A percentile compares a stretch with the other conserved stretches of the same genome.
Evolutionary conservation across 1,140 invertebrate species (phyloP).

Genomic region (Cylas formicarius): DNA sequence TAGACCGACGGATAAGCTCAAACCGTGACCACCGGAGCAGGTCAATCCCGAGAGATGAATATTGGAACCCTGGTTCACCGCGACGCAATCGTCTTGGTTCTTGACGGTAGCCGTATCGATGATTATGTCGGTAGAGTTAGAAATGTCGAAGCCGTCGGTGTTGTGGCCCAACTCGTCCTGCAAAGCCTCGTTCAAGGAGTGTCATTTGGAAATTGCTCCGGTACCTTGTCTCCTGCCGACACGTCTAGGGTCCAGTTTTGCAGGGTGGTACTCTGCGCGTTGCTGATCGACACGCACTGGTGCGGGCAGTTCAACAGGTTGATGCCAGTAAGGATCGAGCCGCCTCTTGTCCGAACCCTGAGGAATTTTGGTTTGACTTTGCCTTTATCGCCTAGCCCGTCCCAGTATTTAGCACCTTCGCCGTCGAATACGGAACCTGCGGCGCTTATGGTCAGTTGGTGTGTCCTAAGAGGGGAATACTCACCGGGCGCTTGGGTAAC

Average conservation of each 20-base stretch:
- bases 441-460: too few relatives aligned
- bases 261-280: background rate
- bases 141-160: slow-evolving; percentile 16
- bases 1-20: slow-evolving; percentile 16
- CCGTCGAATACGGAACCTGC: too few relatives aligned
- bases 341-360: slow-evolving; percentile 1
- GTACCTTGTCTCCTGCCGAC: slow-evolving; percentile 9
- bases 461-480: too few relatives aligned
- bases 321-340: slow-evolving; percentile 1
- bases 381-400: slow-evolving; percentile 4
- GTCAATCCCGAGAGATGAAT: slow-evolving; percentile 8
- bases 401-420: slow-evolving; percentile 4
- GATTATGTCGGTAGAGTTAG: slow-evolving; percentile 6
- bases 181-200: too few relatives aligned
- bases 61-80: slow-evolving; percentile 16
- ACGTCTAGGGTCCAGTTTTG: slow-evolving; percentile 7
- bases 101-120: background rate
- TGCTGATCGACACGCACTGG: slow-evolving; percentile 1
- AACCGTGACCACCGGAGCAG: slow-evolving; percentile 20
- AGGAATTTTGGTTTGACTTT: slow-evolving; percentile 8
- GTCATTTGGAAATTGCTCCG: too few relatives aligned
- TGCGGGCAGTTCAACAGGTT: slow-evolving; percentile 8
- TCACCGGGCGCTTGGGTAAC: background rate
- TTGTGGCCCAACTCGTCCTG: slow-evolving; percentile 7
- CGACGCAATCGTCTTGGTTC: slow-evolving; percentile 18